A percentile compares a stretch with the other conserved stretches of the same genome.
Conservation (phyloP, 2,113 vertebrate species). For the Dasyornis broadbenti region DNA sequence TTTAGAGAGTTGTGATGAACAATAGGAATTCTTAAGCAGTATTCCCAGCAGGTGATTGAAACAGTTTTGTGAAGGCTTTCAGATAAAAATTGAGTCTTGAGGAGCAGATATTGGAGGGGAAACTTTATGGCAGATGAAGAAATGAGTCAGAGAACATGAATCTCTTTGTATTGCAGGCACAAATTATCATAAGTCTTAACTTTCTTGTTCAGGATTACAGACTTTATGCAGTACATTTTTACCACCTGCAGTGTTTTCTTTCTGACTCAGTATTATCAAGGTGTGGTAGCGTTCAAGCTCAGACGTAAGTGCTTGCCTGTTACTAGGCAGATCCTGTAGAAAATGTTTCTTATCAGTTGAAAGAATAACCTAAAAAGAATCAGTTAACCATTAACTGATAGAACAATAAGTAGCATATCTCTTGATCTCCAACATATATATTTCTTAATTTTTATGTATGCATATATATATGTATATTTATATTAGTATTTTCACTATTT, state of each 20-base stretch:
- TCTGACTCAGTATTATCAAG: conserved; percentile 16
- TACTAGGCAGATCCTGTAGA: background rate
- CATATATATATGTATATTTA: background rate
- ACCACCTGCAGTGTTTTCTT: background rate
- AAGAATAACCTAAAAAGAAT: background rate
- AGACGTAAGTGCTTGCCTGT: background rate
- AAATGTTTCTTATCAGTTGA: background rate
- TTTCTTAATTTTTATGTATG: background rate
- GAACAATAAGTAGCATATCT: background rate
- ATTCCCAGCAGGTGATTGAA: background rate
- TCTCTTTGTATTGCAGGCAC: background rate
- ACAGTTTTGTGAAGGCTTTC: background rate
- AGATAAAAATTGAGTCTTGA: background rate
- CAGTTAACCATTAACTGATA: background rate
- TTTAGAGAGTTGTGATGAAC: background rate
- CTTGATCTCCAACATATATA: accelerated
- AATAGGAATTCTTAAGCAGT: background rate
- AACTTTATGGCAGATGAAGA: background rate
- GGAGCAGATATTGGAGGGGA: background rate
- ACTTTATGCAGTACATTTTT: background rate
- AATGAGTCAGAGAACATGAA: background rate
- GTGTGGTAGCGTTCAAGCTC: background rate
- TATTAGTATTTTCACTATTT: background rate
- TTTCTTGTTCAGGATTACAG: background rate
- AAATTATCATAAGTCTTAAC: background rate